phyloP scores from a whole-genome alignment of 2,113 vertebrate genomes.

The Lophotis ruficrista region DNA sequence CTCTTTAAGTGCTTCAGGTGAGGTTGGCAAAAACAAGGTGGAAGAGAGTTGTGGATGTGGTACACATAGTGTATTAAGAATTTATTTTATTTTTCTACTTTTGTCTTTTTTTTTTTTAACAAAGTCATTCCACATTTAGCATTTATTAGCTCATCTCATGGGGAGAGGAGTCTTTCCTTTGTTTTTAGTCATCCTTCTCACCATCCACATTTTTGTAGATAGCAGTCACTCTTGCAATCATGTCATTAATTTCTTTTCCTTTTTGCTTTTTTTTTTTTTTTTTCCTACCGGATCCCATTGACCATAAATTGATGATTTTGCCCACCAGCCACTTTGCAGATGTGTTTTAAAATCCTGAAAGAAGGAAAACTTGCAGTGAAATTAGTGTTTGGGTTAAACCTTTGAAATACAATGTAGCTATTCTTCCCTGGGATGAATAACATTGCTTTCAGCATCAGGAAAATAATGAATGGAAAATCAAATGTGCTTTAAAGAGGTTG shows the following conservation, averaged over 20 bases:
- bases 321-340: background rate
- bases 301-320: background rate
- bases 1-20: background rate
- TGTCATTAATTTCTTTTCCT: background rate
- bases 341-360: background rate
- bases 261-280: background rate
- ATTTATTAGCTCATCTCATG: background rate
- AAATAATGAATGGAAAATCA: slow-evolving; percentile 57
- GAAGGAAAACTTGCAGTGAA: slow-evolving; percentile 2
- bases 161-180: background rate
- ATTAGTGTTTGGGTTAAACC: background rate
- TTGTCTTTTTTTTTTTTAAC: background rate
- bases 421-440: slow-evolving; percentile 30
- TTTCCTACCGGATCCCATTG: background rate
- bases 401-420: slow-evolving; percentile 27
- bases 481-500: background rate
- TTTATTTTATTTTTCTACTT: background rate
- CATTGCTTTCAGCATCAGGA: slow-evolving; percentile 23
- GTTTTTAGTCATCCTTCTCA: background rate
- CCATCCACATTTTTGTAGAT: slow-evolving; percentile 4
- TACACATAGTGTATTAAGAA: background rate
- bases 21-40: background rate
- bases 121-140: background rate
- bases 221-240: background rate
- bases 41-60: background rate